These are phyloP conservation scores for Oreochromis grahami DNA, from an alignment of 2,797 vertebrate species.

Conservation along the genomic window DNA sequence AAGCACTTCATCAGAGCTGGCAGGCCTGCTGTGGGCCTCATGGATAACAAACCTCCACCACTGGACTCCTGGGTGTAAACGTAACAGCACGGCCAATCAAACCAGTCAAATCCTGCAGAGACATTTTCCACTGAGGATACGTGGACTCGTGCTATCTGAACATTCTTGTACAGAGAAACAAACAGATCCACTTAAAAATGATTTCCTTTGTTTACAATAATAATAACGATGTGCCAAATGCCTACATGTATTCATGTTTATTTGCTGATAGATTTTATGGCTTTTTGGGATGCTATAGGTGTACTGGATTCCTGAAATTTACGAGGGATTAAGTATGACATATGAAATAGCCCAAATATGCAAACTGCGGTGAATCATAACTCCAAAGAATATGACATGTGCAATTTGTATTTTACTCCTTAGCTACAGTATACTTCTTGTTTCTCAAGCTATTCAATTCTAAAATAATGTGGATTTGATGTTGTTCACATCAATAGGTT, in stretches of 20 bases:
- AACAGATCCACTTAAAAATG: conserved; percentile 14
- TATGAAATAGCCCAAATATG: conserved; percentile 60
- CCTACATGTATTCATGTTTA: conserved; percentile 53
- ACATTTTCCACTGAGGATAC: conserved; percentile 50
- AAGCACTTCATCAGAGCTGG: conserved; percentile 96
- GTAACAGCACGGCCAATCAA: conserved; percentile 9
- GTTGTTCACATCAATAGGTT: conserved; percentile 13
- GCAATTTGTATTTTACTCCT: conserved; percentile 31
- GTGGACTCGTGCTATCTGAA: conserved; percentile 44
- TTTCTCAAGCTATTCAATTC: conserved; percentile 14
- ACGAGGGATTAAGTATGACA: conserved; percentile 25
- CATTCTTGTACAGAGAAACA: conserved; percentile 50
- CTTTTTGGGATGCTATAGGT: conserved; percentile 30
- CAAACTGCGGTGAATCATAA: conserved; percentile 48
- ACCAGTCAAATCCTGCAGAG: conserved; percentile 25
- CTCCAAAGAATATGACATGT: conserved; percentile 58
- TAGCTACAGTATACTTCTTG: conserved; percentile 20
- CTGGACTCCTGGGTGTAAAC: conserved; percentile 99
- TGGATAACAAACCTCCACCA: conserved; percentile 95
- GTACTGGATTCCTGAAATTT: conserved; percentile 7
- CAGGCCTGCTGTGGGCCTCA: conserved; percentile 94
- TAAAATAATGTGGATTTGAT: conserved; percentile 5
- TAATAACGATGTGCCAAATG: conserved; percentile 55
- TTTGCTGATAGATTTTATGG: conserved; percentile 34
- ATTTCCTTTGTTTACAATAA: conserved; percentile 52